These are phyloP conservation scores for Puffinus mauretanicus DNA, from an alignment of 2,113 vertebrate genomes.

Conservation along the genomic window DNA sequence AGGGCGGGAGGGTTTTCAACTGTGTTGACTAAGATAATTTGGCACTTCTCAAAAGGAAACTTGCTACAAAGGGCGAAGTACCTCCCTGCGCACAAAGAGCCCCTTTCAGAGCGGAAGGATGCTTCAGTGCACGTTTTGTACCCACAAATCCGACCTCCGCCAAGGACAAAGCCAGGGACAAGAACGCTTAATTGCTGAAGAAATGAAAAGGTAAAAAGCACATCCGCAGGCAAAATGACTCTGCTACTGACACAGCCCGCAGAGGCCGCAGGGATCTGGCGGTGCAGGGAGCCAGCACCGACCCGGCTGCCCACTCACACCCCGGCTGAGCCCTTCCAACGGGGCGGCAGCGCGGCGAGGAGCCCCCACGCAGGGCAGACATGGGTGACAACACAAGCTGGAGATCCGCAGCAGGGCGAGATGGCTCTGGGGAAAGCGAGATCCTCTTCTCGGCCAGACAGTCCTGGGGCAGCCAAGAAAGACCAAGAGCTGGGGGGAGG, in stretches of 20 bases:
- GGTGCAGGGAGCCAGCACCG: background rate
- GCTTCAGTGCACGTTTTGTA: slow-evolving; percentile 64
- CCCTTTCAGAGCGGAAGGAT: slow-evolving; percentile 63
- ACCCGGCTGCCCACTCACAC: background rate
- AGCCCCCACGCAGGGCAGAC: background rate
- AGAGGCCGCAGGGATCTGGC: background rate
- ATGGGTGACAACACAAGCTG: background rate
- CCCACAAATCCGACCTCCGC: slow-evolving; percentile 49
- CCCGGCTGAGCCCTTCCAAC: background rate
- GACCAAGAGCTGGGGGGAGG: background rate
- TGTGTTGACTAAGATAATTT: slow-evolving; percentile 69
- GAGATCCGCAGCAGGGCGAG: background rate
- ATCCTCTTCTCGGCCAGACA: background rate
- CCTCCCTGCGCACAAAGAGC: slow-evolving; percentile 52
- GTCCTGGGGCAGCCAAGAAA: background rate
- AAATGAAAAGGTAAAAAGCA: slow-evolving; percentile 72
- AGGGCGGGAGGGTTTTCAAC: slow-evolving; percentile 45
- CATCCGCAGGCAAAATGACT: slow-evolving; percentile 65
- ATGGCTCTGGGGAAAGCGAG: background rate
- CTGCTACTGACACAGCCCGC: slow-evolving; percentile 56
- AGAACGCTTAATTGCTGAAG: slow-evolving; percentile 69
- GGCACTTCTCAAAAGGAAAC: slow-evolving; percentile 64
- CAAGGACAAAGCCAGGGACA: slow-evolving; percentile 68
- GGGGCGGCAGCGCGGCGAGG: background rate
- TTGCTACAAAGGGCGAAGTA: slow-evolving; percentile 57